Evolutionary conservation across 1,140 invertebrate genomes (phyloP), one percentile per base, ranked within the genome.

Genomic region (Bathynomus jamesi): DNA sequence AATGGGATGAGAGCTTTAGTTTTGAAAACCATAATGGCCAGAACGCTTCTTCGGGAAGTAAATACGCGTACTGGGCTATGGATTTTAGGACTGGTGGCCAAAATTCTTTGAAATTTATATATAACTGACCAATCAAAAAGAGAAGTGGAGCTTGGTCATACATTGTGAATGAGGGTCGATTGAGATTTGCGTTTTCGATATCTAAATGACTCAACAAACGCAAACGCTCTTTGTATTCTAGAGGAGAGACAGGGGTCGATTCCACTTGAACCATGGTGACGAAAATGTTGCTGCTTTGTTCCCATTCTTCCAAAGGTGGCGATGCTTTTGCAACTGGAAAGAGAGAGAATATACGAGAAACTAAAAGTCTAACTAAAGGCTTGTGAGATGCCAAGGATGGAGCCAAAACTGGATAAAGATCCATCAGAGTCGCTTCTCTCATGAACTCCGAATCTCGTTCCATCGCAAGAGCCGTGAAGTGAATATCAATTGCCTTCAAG

Each of bases 51-150:
- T 83, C 83, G 0, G 86, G 80, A 79, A 93, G 83, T 1, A 85
- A 83, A 75, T 85, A 84, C 0, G 90, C 90, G 80, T 91, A 91
- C 7, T 87, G 85, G 3, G 87, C 83, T 66, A 96, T 88, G 24
- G 93, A 84, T 78, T 89, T 86, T 7, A 85, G 82, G 0, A 91
- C 83, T n/a, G 93, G 91, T 62, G 91, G 88, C 94, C 94, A 97
- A 0, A 98, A 78, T 25, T 94, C 82, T 78, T 90, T 90, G 76
- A 96, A 96, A 80, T 96, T 96, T 3, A 91, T 83, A 80, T 91
- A 94, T 3, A 96, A 82, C 72, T 88, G 86, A 7, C 94, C 92
- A 7, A 96, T 84, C 69, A 95, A 84, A 80, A 91, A 94, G 66
- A 88, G 85, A 2, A 96, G 78, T 0, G 89, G 86, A 63, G 86